Percentiles rank a stretch among this genome's conserved stretches.
phyloP scores from a whole-genome alignment of 2,113 vertebrate species.

The Emberiza fucata region DNA sequence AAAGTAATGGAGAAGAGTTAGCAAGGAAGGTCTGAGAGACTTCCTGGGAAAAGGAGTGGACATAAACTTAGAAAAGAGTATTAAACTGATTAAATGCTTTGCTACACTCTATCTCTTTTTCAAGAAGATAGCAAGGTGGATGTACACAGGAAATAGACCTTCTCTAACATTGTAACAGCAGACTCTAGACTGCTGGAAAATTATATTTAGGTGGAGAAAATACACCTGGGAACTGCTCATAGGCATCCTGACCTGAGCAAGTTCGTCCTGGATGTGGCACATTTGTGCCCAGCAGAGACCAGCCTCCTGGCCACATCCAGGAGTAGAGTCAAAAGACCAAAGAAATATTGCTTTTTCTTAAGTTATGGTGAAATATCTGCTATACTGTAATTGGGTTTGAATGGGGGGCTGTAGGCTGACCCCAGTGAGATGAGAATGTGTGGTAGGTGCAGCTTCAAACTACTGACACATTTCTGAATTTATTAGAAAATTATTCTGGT shows the following conservation, averaged over 20 bases:
- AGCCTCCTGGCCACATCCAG: background rate
- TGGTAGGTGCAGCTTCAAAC: background rate
- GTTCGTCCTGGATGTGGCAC: background rate
- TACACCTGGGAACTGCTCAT: background rate
- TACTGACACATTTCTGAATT: background rate
- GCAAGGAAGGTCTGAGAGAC: background rate
- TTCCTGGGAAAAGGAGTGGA: background rate
- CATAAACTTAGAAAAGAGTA: background rate
- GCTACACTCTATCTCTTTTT: background rate
- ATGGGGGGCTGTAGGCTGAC: background rate
- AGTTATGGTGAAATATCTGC: background rate
- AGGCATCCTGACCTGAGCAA: background rate
- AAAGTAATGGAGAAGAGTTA: background rate
- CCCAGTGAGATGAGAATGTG: background rate
- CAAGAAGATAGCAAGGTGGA: background rate
- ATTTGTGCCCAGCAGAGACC: background rate
- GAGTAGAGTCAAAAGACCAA: background rate
- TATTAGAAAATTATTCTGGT: background rate
- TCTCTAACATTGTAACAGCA: background rate
- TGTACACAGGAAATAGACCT: background rate
- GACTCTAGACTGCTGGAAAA: background rate
- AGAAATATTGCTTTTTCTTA: background rate
- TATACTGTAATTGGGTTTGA: rapidly evolving
- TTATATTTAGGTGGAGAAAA: background rate
- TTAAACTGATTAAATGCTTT: background rate